These are phyloP conservation scores for Ovis aries DNA, from an alignment of 2,113 vertebrate species.

Conservation along the genomic window DNA sequence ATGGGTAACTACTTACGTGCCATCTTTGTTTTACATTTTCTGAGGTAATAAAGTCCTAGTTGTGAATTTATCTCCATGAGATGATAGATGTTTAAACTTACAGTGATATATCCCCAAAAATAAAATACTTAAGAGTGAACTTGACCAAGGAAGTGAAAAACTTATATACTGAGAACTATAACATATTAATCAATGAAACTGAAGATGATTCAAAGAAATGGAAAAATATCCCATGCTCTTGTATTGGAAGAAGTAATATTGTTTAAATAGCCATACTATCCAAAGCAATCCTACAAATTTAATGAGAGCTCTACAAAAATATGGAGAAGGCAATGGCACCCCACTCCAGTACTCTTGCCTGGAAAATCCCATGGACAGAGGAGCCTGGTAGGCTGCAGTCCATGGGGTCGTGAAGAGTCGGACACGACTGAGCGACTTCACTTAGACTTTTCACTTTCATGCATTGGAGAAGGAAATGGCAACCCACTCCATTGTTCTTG, in stretches of 20 bases:
- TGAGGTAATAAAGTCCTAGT: not conserved
- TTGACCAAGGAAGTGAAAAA: not conserved
- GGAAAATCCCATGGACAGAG: too few species aligned
- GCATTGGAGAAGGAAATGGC: too few species aligned
- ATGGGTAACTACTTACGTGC: not conserved
- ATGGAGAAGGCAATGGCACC: not conserved
- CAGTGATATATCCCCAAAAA: not conserved
- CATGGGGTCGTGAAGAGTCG: accelerated
- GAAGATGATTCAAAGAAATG: not conserved
- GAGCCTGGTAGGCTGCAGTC: too few species aligned
- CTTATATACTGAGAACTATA: not conserved
- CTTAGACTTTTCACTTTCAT: too few species aligned
- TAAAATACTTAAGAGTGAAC: not conserved
- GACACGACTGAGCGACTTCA: too few species aligned
- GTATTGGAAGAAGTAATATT: not conserved
- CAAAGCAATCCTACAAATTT: not conserved
- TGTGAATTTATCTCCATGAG: not conserved
- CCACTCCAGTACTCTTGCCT: too few species aligned
- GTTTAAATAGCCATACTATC: not conserved
- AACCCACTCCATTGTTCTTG: too few species aligned
- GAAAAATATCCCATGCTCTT: not conserved
- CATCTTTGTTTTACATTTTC: not conserved
- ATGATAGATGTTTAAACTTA: not conserved
- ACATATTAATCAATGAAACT: not conserved
- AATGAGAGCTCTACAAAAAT: not conserved